A percentile compares a stretch with the other conserved stretches of the same genome.
phyloP scores from a whole-genome alignment of 1,140 invertebrate genomes.

The Nebria ingens region DNA sequence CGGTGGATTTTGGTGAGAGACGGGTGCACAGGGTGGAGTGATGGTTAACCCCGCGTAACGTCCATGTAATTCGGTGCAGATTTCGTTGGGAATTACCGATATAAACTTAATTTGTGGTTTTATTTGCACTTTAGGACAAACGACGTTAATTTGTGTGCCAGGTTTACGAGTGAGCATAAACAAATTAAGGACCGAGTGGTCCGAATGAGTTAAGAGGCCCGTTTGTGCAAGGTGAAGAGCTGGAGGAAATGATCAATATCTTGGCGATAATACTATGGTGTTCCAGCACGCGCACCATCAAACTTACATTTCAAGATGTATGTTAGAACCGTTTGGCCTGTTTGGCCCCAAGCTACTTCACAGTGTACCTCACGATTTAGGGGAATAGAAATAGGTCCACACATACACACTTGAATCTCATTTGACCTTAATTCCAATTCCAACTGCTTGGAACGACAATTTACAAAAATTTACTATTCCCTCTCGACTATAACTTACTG shows the following conservation, averaged over 20 bases:
- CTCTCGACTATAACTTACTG: too few species aligned
- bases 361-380: too few species aligned
- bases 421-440: too few species aligned
- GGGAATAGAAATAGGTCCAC: too few species aligned
- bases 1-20: neutral
- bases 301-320: neutral
- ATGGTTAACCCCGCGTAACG: neutral
- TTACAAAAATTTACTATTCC: too few species aligned
- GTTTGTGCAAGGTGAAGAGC: too few species aligned
- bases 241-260: neutral
- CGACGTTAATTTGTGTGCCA: slow-evolving; percentile 7
- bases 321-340: neutral
- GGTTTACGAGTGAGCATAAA: slow-evolving; percentile 3
- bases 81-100: slow-evolving; percentile 7
- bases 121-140: slow-evolving; percentile 7
- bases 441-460: too few species aligned
- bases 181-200: slow-evolving; percentile 3
- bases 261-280: neutral
- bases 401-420: too few species aligned
- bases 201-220: too few species aligned
- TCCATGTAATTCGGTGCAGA: slow-evolving; percentile 6
- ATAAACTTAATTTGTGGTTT: slow-evolving; percentile 9
- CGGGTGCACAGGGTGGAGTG: neutral
- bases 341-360: too few species aligned
- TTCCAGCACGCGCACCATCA: neutral